Base-by-base conservation (phyloP, 2,888 invertebrate species). In the Netelia melanura region DNA sequence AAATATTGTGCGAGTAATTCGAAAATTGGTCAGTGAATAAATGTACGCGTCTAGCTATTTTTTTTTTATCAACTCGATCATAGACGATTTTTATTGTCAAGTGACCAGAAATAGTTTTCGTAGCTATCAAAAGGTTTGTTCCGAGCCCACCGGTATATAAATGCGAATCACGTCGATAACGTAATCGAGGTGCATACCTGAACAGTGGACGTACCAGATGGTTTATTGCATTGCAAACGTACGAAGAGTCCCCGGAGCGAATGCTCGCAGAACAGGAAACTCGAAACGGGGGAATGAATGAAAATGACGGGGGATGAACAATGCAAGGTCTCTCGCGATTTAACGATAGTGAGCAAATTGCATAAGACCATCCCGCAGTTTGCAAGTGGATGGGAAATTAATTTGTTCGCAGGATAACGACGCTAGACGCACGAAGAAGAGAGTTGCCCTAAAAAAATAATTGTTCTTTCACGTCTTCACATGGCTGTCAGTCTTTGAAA, bases 301-400 rank as follows among this genome's bases (percentile, higher is more conserved):
- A n/a, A 71, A 82, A 82, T 82, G 23, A 67, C 68, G 61, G 56
- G 70, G 43, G 70, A 54, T 48, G 65, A 65, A 82, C 82, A 77
- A 77, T 82, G 82, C 82, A 82, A 77, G 82, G 82, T 82, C 82
- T 72, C 52, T 21, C 30, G 48, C 44, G 70, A 77, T 82, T 67
- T 43, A 54, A 14, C 38, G 65, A 71, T 81, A 64, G 61, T 52
- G 61, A 44, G 64, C 54, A 38, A 77, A 82, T 82, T 77, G 52
- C 11, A 56, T 52, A 71, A 82, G 56, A 58, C 61, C 17, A 11
- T 61, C 62, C 62, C 64, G 38, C 44, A 68, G 43, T 17, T 21
- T 38, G 76, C n/a, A 52, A 17, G 70, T 76, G 23, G 21, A 54
- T 43, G 9, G 56, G 21, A 76, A 30, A 81, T 81, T 81, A 70